Conservation (phyloP, 2,797 vertebrate species). For the Furcifer pardalis region DNA sequence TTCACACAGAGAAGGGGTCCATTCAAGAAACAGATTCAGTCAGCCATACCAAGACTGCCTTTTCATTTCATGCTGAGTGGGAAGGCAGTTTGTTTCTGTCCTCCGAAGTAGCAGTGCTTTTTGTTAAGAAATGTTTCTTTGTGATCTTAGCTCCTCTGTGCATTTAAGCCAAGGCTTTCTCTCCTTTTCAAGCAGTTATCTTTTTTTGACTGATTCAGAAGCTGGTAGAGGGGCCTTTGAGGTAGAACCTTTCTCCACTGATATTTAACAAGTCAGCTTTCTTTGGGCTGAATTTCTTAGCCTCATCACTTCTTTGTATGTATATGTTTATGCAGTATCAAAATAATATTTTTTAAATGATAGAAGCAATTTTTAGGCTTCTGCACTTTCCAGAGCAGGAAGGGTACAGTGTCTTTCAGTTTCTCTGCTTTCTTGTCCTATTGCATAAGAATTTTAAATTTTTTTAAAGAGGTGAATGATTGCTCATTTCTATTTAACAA, state of each 20-base stretch:
- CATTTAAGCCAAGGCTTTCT: constrained; percentile 49
- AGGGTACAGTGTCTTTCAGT: not conserved
- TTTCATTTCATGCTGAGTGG: constrained; percentile 51
- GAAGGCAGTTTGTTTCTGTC: constrained; percentile 55
- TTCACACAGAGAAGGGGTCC: constrained; percentile 49
- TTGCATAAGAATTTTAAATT: not conserved
- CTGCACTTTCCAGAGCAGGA: not conserved
- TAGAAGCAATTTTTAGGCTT: not conserved
- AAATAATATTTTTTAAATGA: not conserved
- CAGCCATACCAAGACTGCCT: constrained; percentile 40
- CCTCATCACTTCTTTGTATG: not conserved
- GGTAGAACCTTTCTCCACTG: constrained; percentile 54
- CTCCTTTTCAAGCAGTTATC: constrained; percentile 52
- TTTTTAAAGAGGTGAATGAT: not conserved
- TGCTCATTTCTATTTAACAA: not conserved
- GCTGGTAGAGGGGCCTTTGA: constrained; percentile 22
- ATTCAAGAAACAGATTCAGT: constrained; percentile 57
- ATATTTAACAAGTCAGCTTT: constrained; percentile 20
- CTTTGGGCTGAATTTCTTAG: not conserved
- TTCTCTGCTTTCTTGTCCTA: not conserved
- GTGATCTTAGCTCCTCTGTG: constrained; percentile 29
- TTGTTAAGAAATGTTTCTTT: constrained; percentile 49
- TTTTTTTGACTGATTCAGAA: constrained; percentile 56
- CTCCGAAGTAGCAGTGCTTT: constrained; percentile 29
- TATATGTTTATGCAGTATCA: not conserved